Percentiles rank a stretch among this genome's conserved stretches.
Evolutionary conservation across 2,113 vertebrate genomes (phyloP).

Genomic region (pig (Sus scrofa)): T2T-Sscrofa CM000815.6:103613501-103614000

Average conservation of each 20-base stretch:
- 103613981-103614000: too few relatives aligned
- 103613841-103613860: background rate
- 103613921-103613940: too few relatives aligned
- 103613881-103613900: background rate
- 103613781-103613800: background rate
- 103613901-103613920: too few relatives aligned
- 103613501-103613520: background rate
- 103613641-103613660: background rate
- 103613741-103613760: background rate
- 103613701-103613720: background rate
- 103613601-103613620: background rate
- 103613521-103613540: background rate
- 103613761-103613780: background rate
- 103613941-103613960: too few relatives aligned
- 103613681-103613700: background rate
- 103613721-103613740: background rate
- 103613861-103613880: background rate
- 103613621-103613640: constrained; percentile 16
- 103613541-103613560: background rate
- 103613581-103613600: background rate
- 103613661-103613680: background rate
- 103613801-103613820: background rate
- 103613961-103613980: too few relatives aligned
- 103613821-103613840: background rate
- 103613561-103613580: constrained; percentile 43